Percentiles rank a stretch among this genome's conserved stretches.
Conservation (phyloP, 2,888 invertebrate species). For the Meteorus colon region DNA sequence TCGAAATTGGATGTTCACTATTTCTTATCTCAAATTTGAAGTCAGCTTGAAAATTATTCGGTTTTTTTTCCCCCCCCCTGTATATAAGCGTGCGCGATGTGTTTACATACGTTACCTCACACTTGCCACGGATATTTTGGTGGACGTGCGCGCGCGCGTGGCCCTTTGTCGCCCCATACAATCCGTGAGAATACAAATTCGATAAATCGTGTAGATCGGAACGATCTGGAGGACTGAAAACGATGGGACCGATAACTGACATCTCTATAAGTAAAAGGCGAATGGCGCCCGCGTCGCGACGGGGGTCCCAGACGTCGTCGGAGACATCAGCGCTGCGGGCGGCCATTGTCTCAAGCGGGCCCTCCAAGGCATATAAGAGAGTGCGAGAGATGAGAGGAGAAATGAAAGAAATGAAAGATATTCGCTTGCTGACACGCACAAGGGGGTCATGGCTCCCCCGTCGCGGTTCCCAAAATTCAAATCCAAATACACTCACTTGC, state of each 20-base stretch:
- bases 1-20: constrained; percentile 31
- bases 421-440: constrained; percentile 31
- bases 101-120: constrained; percentile 34
- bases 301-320: constrained; percentile 71
- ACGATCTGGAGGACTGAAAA: constrained; percentile 55
- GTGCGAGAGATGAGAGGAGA: constrained; percentile 32
- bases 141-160: constrained; percentile 32
- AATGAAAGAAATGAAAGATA: constrained; percentile 15
- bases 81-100: constrained; percentile 18
- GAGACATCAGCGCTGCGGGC: constrained; percentile 70
- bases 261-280: constrained; percentile 68
- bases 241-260: constrained; percentile 68
- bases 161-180: constrained; percentile 47
- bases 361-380: constrained; percentile 31
- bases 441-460: constrained; percentile 34
- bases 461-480: constrained; percentile 40
- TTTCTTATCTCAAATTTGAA: constrained; percentile 19
- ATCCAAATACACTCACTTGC: constrained; percentile 29
- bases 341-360: constrained; percentile 70
- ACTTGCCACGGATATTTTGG: constrained; percentile 29
- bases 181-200: constrained; percentile 54
- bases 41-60: constrained; percentile 30
- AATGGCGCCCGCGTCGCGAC: constrained; percentile 63
- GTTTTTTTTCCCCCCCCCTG: neutral
- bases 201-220: constrained; percentile 44